Conservation (phyloP, 2,888 invertebrate species). For the Acanthosepion lycidas region DNA sequence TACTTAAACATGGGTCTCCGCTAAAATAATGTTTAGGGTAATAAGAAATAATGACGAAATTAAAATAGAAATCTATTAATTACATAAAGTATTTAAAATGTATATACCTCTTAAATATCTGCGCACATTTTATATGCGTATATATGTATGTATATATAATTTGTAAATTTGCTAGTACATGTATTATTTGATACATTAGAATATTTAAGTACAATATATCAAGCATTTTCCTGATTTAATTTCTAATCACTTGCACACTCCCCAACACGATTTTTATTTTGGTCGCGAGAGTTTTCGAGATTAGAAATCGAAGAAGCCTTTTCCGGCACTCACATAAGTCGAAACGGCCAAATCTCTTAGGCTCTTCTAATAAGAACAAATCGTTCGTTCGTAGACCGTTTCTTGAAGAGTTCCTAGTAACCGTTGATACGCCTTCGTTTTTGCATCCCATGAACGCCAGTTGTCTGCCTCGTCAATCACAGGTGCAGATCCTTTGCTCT, state of each 20-base stretch:
- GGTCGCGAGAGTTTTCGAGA: neutral
- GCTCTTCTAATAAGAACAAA: neutral
- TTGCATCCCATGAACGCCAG: neutral
- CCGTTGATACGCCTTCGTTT: neutral
- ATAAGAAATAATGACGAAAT: too few relatives aligned
- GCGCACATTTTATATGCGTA: too few relatives aligned
- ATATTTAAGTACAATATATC: neutral
- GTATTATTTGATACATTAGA: neutral
- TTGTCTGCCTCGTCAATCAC: neutral
- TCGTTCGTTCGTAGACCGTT: neutral
- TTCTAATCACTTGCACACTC: neutral
- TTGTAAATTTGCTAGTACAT: neutral
- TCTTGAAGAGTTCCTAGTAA: neutral
- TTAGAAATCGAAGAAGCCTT: neutral
- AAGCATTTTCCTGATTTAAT: neutral
- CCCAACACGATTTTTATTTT: neutral
- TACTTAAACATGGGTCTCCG: too few relatives aligned
- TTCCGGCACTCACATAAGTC: neutral
- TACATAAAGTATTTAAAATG: too few relatives aligned
- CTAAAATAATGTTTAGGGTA: too few relatives aligned
- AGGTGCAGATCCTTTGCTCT: neutral
- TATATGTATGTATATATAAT: too few relatives aligned
- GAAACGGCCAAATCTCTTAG: neutral
- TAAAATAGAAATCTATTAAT: too few relatives aligned
- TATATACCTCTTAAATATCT: too few relatives aligned